phyloP scores from a whole-genome alignment of 2,888 invertebrate species.

The Leptinotarsa rubiginosa region DNA sequence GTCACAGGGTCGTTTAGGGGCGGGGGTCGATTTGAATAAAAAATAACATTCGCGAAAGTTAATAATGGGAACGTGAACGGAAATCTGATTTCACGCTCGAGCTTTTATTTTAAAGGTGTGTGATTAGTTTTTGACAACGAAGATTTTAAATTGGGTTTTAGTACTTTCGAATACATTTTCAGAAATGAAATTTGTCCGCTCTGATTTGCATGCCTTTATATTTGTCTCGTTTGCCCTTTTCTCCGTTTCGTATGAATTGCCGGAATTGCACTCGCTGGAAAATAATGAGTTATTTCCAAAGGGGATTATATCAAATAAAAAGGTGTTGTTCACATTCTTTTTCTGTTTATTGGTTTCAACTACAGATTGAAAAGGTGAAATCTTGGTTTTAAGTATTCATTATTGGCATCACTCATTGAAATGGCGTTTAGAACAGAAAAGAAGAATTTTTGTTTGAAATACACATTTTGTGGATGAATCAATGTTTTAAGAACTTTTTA shows the following conservation, averaged over 20 bases:
- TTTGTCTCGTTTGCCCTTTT: slow-evolving; percentile 38
- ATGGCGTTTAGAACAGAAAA: too few relatives aligned
- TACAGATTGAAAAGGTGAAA: too few relatives aligned
- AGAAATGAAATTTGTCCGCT: slow-evolving; percentile 60
- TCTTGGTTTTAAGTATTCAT: too few relatives aligned
- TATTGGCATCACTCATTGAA: too few relatives aligned
- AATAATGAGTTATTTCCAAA: neutral
- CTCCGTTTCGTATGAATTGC: slow-evolving; percentile 18
- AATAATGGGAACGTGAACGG: slow-evolving; percentile 68
- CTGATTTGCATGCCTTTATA: slow-evolving; percentile 49
- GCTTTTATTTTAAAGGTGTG: slow-evolving; percentile 65
- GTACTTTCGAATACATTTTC: slow-evolving; percentile 61
- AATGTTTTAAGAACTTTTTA: too few relatives aligned
- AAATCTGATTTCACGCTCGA: slow-evolving; percentile 65
- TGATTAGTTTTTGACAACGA: slow-evolving; percentile 63
- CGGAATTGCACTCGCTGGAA: neutral
- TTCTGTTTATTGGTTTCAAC: too few relatives aligned
- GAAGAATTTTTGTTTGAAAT: too few relatives aligned
- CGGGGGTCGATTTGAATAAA: slow-evolving; percentile 66
- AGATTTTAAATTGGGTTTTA: slow-evolving; percentile 66
- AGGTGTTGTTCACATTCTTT: too few relatives aligned
- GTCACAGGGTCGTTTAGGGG: slow-evolving; percentile 44
- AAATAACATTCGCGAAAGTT: slow-evolving; percentile 67
- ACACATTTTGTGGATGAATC: too few relatives aligned
- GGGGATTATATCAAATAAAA: neutral